Percentiles rank a stretch among this genome's conserved stretches.
phyloP scores from a whole-genome alignment of 1,140 invertebrate genomes.

The Adoxophyes honmai region DNA sequence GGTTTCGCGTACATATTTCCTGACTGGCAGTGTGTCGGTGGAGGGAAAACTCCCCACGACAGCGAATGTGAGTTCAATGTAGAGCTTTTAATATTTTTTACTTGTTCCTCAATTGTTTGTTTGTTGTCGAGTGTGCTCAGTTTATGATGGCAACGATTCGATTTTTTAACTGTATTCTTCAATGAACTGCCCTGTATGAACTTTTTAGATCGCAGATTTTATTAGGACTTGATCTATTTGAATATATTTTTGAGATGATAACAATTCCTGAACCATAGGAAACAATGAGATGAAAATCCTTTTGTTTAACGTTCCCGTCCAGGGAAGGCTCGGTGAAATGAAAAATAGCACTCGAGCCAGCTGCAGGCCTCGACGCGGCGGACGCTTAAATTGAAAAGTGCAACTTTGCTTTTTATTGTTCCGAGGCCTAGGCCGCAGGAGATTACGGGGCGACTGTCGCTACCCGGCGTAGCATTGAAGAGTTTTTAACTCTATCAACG shows the following conservation, averaged over 20 bases:
- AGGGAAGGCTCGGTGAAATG: slow-evolving; percentile 37
- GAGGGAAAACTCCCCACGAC: neutral
- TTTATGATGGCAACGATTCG: no score
- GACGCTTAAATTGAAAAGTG: slow-evolving; percentile 49
- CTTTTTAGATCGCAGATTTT: no score
- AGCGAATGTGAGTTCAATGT: no score
- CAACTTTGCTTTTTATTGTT: slow-evolving; percentile 47
- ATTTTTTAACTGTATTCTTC: no score
- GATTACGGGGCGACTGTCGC: slow-evolving; percentile 36
- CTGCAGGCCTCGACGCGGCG: slow-evolving; percentile 30
- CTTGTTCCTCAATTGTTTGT: no score
- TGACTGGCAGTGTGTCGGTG: neutral
- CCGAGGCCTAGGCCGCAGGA: slow-evolving; percentile 25
- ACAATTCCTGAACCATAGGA: no score
- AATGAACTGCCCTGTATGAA: no score
- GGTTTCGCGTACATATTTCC: slow-evolving; percentile 1
- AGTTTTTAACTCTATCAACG: no score
- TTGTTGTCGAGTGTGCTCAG: no score
- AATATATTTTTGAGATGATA: no score
- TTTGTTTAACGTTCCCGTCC: slow-evolving; percentile 47
- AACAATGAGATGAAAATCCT: slow-evolving; percentile 53
- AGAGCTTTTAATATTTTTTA: no score
- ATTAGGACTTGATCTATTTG: no score
- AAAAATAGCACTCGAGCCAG: slow-evolving; percentile 35
- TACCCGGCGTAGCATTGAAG: neutral